Evolutionary conservation across 2,888 invertebrate genomes (phyloP).

Genomic region (Julus scanicus): DNA sequence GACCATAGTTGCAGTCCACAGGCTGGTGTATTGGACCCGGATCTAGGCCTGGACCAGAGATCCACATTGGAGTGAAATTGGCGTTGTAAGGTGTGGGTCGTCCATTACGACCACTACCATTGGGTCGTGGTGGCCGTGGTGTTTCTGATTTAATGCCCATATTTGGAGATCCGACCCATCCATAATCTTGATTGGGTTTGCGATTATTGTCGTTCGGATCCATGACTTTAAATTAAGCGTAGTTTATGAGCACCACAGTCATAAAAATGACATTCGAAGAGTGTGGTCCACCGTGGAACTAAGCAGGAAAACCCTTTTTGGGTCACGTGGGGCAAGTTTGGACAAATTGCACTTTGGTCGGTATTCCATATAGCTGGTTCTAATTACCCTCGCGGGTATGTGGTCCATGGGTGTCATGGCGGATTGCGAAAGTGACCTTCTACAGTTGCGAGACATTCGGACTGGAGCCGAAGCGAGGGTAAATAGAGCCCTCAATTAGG

Average conservation of each 20-base stretch:
- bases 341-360: slow-evolving; percentile 22
- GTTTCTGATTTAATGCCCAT: background rate
- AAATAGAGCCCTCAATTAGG: background rate
- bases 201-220: background rate
- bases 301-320: background rate
- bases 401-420: background rate
- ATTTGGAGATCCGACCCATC: background rate
- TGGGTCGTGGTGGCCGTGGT: background rate
- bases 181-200: background rate
- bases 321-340: background rate
- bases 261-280: background rate
- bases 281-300: background rate
- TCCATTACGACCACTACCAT: background rate
- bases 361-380: background rate
- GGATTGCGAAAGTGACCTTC: background rate
- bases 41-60: background rate
- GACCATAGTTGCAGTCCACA: background rate
- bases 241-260: background rate
- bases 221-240: background rate
- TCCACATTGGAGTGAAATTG: slow-evolving; percentile 8
- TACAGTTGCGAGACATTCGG: slow-evolving; percentile 8
- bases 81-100: background rate
- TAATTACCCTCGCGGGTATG: slow-evolving; percentile 22
- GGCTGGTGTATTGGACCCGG: background rate
- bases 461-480: background rate